phyloP scores from a whole-genome alignment of 2,797 vertebrate genomes.

The Chloroceryle amazona region DNA sequence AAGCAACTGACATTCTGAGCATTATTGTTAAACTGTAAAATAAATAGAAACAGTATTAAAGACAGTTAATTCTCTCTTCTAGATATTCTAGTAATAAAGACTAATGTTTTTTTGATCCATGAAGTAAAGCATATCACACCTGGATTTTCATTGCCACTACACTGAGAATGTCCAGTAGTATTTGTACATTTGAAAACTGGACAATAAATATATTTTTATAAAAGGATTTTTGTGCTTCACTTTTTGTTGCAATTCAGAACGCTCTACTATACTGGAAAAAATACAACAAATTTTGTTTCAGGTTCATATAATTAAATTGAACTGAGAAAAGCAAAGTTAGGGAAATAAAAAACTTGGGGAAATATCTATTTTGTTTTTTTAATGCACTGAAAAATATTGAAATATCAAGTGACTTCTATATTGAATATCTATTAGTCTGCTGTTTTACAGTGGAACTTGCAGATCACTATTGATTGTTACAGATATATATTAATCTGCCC shows the following conservation, averaged over 20 bases:
- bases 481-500: too few species aligned
- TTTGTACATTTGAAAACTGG: neutral
- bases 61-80: neutral
- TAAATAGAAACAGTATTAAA: neutral
- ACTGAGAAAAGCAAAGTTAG: neutral
- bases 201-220: neutral
- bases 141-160: neutral
- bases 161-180: neutral
- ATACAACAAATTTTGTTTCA: neutral
- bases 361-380: neutral
- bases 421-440: neutral
- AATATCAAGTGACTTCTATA: neutral
- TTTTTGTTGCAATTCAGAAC: neutral
- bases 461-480: neutral
- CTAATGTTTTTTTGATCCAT: neutral
- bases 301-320: neutral
- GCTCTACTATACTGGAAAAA: neutral
- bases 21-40: conserved; percentile 93
- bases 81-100: neutral
- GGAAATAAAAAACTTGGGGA: neutral
- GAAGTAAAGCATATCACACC: neutral
- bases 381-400: neutral
- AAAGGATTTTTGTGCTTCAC: neutral
- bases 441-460: neutral
- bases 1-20: conserved; percentile 97